Conservation (phyloP, 2,113 vertebrate genomes). For the Vombatus ursinus region DNA sequence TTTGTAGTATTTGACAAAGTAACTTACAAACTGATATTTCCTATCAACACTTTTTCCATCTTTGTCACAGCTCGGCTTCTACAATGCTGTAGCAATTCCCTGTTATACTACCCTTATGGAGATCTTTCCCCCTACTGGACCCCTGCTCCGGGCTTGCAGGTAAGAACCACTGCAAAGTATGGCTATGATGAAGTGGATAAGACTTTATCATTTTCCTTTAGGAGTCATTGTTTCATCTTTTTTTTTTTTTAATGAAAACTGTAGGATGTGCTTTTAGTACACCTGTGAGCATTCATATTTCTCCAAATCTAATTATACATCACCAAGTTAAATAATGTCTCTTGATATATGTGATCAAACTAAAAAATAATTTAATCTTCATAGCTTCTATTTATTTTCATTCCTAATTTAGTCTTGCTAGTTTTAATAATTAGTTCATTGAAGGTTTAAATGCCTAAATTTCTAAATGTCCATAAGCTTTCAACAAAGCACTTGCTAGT, state of each 20-base stretch:
- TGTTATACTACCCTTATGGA: constrained; percentile 94
- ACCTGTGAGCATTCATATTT: not conserved
- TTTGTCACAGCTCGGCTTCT: constrained; percentile 93
- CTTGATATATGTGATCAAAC: not conserved
- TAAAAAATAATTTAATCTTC: not conserved
- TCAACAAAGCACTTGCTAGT: not conserved
- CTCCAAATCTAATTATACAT: not conserved
- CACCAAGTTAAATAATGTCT: not conserved
- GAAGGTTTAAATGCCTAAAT: not conserved
- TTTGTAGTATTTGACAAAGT: not conserved
- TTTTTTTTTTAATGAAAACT: not conserved
- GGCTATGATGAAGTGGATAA: not conserved
- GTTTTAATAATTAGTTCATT: not conserved
- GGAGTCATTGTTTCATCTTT: not conserved
- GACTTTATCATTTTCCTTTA: not conserved
- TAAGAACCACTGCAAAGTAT: constrained; percentile 69
- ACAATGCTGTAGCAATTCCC: constrained; percentile 96
- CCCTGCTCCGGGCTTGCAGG: constrained; percentile 94
- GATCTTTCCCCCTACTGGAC: constrained; percentile 92
- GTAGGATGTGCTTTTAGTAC: not conserved
- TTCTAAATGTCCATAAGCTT: not conserved
- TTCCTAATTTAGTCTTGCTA: not conserved
- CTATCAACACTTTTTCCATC: not conserved
- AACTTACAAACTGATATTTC: not conserved
- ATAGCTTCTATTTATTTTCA: not conserved